Evolutionary conservation across 2,797 vertebrate species (phyloP).

Genomic region (Sebastes kiyomatsui): DNA sequence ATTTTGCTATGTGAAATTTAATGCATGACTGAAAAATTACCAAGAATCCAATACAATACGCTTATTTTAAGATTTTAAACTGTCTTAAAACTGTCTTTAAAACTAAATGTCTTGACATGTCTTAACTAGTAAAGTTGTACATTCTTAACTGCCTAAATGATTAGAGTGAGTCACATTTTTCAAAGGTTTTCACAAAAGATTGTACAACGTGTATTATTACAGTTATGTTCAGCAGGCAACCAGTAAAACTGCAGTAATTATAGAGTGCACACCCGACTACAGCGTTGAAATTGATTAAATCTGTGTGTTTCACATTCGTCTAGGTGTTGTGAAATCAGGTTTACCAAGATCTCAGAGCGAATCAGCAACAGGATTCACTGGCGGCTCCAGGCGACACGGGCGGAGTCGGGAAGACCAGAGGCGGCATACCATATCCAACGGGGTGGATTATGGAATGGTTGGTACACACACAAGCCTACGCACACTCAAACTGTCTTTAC

Average conservation of each 20-base stretch:
- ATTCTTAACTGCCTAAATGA: neutral
- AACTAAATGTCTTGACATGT: neutral
- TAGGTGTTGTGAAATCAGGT: conserved; percentile 71
- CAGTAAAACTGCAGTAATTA: neutral
- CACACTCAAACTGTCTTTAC: neutral
- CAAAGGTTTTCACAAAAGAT: neutral
- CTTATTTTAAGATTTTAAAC: neutral
- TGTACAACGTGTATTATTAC: neutral
- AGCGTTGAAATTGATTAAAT: neutral
- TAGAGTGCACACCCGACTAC: neutral
- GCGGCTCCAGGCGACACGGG: conserved; percentile 74
- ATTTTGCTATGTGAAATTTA: neutral
- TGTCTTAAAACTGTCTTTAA: no score
- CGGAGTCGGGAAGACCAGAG: conserved; percentile 86
- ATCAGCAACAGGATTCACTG: conserved; percentile 72
- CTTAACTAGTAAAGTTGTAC: neutral
- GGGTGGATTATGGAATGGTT: conserved; percentile 93
- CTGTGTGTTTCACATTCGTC: conserved; percentile 23
- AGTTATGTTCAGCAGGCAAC: neutral
- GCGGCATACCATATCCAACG: conserved; percentile 92
- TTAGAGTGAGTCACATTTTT: neutral
- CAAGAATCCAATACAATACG: neutral
- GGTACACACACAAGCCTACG: conserved; percentile 40
- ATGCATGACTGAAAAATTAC: neutral
- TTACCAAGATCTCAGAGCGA: conserved; percentile 85